Percentiles rank a stretch among this genome's conserved stretches.
Evolutionary conservation across 2,888 invertebrate species (phyloP).

Genomic region (Drosophila greeni): DNA sequence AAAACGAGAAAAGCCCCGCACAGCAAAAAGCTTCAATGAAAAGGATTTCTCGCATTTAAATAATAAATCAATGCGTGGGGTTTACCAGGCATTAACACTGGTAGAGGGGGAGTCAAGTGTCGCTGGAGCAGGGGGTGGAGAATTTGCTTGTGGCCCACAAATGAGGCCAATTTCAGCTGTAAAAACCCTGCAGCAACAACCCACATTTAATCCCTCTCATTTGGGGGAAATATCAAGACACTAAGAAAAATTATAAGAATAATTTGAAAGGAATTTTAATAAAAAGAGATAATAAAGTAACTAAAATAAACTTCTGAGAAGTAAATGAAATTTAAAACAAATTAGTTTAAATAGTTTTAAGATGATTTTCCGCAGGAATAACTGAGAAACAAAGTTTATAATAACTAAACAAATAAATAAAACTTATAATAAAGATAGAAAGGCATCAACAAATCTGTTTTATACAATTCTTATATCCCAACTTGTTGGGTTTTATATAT

Average conservation of each 20-base stretch:
- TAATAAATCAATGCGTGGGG: constrained; percentile 59
- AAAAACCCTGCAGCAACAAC: constrained; percentile 4
- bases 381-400: neutral
- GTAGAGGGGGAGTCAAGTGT: neutral
- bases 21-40: constrained; percentile 54
- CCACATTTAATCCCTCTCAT: constrained; percentile 20
- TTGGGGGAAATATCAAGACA: neutral
- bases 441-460: neutral
- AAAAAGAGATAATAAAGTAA: neutral
- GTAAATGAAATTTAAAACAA: neutral
- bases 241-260: neutral
- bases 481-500: neutral
- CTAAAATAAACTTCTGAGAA: too few species aligned
- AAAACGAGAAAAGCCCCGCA: constrained; percentile 29
- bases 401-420: neutral
- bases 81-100: constrained; percentile 2
- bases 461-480: neutral
- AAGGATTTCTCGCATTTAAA: constrained; percentile 63
- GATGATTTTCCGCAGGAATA: neutral
- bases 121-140: too few species aligned
- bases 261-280: neutral
- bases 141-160: constrained; percentile 16
- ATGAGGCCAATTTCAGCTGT: constrained; percentile 39
- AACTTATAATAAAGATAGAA: too few species aligned
- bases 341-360: neutral